These are phyloP conservation scores for Sinopyrophorus schimmeli DNA, from an alignment of 2,888 invertebrate species.

Conservation along the genomic window DNA sequence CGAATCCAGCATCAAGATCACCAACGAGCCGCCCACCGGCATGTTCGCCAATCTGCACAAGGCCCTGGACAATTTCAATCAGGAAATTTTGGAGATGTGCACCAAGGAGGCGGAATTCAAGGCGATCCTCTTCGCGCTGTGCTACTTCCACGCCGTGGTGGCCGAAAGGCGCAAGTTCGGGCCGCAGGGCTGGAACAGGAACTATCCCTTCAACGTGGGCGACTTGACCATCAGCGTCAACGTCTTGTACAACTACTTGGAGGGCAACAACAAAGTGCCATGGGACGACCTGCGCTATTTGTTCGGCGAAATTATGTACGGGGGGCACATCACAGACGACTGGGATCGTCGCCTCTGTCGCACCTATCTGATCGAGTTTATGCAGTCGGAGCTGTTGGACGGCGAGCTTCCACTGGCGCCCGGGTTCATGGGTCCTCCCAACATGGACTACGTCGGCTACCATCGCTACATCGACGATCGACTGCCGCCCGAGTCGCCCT, in stretches of 20 bases:
- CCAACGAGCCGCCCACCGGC: constrained; percentile 94
- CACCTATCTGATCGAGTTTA: constrained; percentile 83
- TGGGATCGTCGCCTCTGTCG: constrained; percentile 90
- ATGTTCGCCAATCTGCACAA: constrained; percentile 95
- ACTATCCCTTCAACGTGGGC: constrained; percentile 79
- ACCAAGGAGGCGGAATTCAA: constrained; percentile 93
- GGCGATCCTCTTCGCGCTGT: constrained; percentile 82
- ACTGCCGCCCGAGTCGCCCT: constrained; percentile 85
- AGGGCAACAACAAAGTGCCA: constrained; percentile 83
- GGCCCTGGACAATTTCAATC: constrained; percentile 87
- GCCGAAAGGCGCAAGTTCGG: constrained; percentile 93
- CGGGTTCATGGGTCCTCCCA: constrained; percentile 86
- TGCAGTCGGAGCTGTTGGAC: constrained; percentile 86
- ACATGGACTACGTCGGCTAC: constrained; percentile 84
- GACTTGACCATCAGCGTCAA: constrained; percentile 91
- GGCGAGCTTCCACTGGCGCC: constrained; percentile 81
- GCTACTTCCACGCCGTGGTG: constrained; percentile 94
- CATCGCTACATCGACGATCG: constrained; percentile 86
- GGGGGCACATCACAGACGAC: constrained; percentile 95
- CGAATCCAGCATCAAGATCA: constrained; percentile 93
- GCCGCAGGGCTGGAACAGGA: constrained; percentile 89
- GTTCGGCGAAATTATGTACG: constrained; percentile 97
- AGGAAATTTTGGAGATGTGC: constrained; percentile 91
- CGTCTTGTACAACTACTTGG: constrained; percentile 88
- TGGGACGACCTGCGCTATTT: constrained; percentile 94